Evolutionary conservation across 2,113 vertebrate species (phyloP).

Genomic region (Cavia aperea): DNA sequence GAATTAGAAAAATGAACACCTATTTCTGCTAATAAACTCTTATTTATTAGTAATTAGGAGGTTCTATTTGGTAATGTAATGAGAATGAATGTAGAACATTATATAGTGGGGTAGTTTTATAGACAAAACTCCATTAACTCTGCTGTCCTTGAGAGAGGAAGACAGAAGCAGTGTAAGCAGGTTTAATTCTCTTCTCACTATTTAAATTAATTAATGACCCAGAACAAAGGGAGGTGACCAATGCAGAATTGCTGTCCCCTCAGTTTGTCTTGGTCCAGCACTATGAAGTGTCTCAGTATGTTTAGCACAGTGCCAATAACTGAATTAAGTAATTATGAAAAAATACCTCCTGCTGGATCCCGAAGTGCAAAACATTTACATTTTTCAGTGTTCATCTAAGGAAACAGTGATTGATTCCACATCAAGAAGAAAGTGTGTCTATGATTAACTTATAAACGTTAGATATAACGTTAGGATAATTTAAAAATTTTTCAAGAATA

Average conservation of each 20-base stretch:
- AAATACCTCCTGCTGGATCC: background rate
- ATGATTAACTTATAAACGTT: background rate
- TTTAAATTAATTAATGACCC: background rate
- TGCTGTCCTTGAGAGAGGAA: background rate
- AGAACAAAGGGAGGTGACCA: background rate
- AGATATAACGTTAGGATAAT: background rate
- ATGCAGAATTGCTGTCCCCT: background rate
- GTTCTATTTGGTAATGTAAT: background rate
- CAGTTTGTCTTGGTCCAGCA: background rate
- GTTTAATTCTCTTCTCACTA: background rate
- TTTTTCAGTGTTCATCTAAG: background rate
- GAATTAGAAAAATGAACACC: background rate
- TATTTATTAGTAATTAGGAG: background rate
- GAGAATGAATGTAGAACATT: background rate
- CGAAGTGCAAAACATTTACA: background rate
- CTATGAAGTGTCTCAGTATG: background rate
- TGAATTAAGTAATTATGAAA: background rate
- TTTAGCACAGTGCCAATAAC: background rate
- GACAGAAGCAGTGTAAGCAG: background rate
- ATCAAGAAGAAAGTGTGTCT: background rate
- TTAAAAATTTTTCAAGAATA: background rate
- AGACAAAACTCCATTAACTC: background rate
- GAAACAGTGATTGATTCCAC: background rate
- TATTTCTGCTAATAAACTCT: background rate
- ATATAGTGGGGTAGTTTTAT: background rate